Evolutionary conservation across 2,888 invertebrate species (phyloP).

Genomic region (Smittia sp.): DNA sequence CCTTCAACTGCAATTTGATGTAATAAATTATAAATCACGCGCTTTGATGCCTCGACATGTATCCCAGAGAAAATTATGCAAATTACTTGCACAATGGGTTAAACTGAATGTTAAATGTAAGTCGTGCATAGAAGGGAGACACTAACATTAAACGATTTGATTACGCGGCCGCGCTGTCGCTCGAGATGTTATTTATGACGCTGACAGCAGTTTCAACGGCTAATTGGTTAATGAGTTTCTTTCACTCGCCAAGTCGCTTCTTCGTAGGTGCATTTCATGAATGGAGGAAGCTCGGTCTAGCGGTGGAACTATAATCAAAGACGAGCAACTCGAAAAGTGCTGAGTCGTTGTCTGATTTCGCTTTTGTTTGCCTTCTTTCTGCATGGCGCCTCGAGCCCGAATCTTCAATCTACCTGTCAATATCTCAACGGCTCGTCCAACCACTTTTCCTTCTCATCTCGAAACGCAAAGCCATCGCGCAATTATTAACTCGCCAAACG

Average conservation of each 20-base stretch:
- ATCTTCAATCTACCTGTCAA: slow-evolving; percentile 11
- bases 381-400: slow-evolving; percentile 7
- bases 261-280: not conserved
- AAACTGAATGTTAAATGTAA: slow-evolving; percentile 32
- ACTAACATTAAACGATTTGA: not conserved
- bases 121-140: slow-evolving; percentile 24
- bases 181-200: slow-evolving; percentile 16
- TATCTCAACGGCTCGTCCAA: not conserved
- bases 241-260: not conserved
- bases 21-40: slow-evolving; percentile 41
- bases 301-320: not conserved
- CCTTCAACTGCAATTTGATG: slow-evolving; percentile 22
- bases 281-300: not conserved
- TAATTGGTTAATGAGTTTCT: not conserved
- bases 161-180: not conserved
- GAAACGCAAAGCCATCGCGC: not conserved
- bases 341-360: slow-evolving; percentile 16
- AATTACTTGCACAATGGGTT: slow-evolving; percentile 38
- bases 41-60: slow-evolving; percentile 40
- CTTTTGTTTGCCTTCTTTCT: slow-evolving; percentile 15
- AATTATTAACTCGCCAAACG: not conserved
- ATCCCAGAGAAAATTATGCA: slow-evolving; percentile 22
- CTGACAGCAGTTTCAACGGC: not conserved
- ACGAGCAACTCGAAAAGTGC: slow-evolving; percentile 8
- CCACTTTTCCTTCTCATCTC: not conserved